Evolutionary conservation across 1,140 invertebrate genomes (phyloP).

Genomic region (Tribolium madens): DNA sequence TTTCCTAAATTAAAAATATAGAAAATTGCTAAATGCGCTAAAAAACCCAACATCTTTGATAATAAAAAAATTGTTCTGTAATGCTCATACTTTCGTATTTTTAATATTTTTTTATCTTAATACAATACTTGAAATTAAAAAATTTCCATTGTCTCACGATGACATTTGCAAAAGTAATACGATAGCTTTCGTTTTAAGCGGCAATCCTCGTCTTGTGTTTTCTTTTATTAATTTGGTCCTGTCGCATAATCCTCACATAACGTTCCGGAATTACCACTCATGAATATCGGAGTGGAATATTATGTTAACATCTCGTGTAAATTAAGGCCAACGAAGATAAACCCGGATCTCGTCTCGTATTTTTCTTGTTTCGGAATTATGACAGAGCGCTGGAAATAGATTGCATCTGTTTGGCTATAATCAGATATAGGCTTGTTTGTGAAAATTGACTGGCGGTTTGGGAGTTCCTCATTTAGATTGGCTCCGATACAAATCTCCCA

Average conservation of each 20-base stretch:
- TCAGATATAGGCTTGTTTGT: slow-evolving; percentile 34
- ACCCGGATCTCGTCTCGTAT: neutral
- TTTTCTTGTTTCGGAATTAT: slow-evolving; percentile 9
- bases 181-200: neutral
- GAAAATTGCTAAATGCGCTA: no score
- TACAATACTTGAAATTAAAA: no score
- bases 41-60: no score
- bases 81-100: no score
- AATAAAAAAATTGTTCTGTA: no score
- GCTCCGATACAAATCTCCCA: slow-evolving; percentile 32
- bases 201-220: neutral
- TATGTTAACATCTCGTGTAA: slow-evolving; percentile 30
- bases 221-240: slow-evolving; percentile 32
- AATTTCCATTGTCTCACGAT: no score
- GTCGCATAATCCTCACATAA: slow-evolving; percentile 28
- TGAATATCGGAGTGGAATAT: slow-evolving; percentile 43
- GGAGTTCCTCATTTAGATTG: slow-evolving; percentile 38
- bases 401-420: slow-evolving; percentile 24
- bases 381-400: slow-evolving; percentile 12
- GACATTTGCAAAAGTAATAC: neutral
- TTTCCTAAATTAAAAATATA: no score
- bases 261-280: slow-evolving; percentile 13
- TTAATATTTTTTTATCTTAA: no score
- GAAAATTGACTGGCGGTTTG: slow-evolving; percentile 42
- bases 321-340: slow-evolving; percentile 20